Evolutionary conservation across 2,113 vertebrate species (phyloP).

Genomic region (Aspiorhynchus laticeps): DNA sequence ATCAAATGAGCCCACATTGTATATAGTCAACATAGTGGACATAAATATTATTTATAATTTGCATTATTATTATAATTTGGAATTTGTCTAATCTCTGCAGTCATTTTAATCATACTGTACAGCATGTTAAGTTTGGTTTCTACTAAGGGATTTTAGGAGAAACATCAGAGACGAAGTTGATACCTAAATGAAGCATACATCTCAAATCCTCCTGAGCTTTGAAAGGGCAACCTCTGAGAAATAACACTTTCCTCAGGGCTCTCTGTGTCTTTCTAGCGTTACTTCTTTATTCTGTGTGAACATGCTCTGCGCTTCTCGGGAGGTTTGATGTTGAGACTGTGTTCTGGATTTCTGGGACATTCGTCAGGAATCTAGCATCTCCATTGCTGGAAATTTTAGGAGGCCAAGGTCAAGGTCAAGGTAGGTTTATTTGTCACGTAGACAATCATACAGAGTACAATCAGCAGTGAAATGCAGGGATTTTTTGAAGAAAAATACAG

Average conservation of each 20-base stretch:
- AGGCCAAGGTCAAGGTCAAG: no score
- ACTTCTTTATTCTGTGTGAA: conserved; percentile 44
- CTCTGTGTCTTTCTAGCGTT: conserved; percentile 2
- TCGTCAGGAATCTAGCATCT: neutral
- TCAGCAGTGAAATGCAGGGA: no score
- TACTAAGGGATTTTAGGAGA: neutral
- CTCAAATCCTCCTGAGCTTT: neutral
- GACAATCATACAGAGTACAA: no score
- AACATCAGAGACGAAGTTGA: conserved; percentile 2
- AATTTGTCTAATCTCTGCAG: neutral
- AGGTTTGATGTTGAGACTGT: conserved; percentile 29
- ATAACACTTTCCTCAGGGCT: neutral
- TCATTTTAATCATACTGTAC: neutral
- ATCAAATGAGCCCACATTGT: neutral
- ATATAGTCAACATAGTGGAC: neutral
- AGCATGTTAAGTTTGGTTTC: neutral
- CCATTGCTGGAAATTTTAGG: neutral
- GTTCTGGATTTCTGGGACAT: neutral
- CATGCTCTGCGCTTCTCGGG: neutral
- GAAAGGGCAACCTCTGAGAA: conserved; percentile 9
- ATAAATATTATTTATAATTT: neutral
- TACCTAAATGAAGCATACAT: neutral
- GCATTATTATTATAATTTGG: neutral
- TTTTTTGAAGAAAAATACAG: no score
- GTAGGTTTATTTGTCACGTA: no score